These are phyloP conservation scores for Myrmecophaga tridactyla DNA, from an alignment of 2,113 vertebrate species.

Conservation along the genomic window DNA sequence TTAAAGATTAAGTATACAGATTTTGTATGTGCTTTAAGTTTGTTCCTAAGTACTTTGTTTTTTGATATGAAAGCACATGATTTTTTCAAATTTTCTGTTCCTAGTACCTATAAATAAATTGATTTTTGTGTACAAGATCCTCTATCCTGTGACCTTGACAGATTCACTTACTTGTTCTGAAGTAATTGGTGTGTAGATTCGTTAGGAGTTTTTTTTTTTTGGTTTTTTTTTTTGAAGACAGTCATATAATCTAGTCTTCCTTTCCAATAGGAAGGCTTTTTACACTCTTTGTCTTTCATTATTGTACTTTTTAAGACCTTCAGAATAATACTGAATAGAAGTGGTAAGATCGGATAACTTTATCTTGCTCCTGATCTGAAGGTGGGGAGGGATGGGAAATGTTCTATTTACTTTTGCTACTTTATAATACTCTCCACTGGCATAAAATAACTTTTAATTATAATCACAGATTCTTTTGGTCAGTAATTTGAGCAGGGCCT, in stretches of 20 bases:
- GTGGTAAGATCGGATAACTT: not conserved
- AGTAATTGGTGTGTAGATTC: not conserved
- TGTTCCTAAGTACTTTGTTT: not conserved
- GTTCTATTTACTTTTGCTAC: not conserved
- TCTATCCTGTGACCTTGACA: not conserved
- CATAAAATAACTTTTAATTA: not conserved
- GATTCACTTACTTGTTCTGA: conserved; percentile 8
- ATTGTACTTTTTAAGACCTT: not conserved
- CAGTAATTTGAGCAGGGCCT: not conserved
- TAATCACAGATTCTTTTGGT: not conserved
- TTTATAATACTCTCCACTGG: not conserved
- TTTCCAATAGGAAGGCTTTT: too few species aligned
- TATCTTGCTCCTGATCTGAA: not conserved
- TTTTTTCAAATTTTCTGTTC: conserved; percentile 20
- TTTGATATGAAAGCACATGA: not conserved
- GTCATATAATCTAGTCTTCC: not conserved
- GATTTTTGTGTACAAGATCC: conserved; percentile 18
- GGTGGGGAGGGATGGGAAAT: rapidly evolving
- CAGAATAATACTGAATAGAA: not conserved
- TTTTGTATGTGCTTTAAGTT: not conserved
- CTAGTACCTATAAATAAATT: not conserved
- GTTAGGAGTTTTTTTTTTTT: too few species aligned
- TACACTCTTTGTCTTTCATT: not conserved
- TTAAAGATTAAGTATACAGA: not conserved
- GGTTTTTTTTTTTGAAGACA: not conserved